These are phyloP conservation scores for Macrosteles quadrilineatus DNA, from an alignment of 1,140 invertebrate genomes.

Conservation along the genomic window DNA sequence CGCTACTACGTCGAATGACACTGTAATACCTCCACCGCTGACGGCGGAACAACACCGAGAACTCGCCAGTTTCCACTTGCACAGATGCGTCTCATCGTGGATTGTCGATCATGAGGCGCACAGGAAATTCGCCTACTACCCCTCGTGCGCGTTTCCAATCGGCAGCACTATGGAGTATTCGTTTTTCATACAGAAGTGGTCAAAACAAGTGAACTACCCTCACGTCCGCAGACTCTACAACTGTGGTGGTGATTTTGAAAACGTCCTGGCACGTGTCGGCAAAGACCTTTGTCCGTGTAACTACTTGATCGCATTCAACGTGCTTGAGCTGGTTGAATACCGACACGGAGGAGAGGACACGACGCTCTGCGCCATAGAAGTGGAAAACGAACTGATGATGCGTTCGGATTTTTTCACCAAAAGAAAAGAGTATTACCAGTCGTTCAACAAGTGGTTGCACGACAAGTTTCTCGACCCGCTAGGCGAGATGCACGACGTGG, in stretches of 20 bases:
- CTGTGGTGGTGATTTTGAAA: not conserved
- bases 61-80: too few species aligned
- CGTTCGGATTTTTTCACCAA: not conserved
- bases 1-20: too few species aligned
- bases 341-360: not conserved
- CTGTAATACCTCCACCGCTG: too few species aligned
- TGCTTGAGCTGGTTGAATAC: not conserved
- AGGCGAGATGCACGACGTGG: too few species aligned
- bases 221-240: not conserved
- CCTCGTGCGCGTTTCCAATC: not conserved
- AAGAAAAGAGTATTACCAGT: not conserved
- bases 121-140: not conserved
- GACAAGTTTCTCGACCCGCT: not conserved
- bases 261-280: not conserved
- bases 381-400: not conserved
- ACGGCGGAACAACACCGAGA: too few species aligned
- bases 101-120: not conserved
- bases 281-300: not conserved
- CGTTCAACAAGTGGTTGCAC: not conserved
- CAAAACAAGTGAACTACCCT: too few species aligned
- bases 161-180: not conserved
- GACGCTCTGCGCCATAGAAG: not conserved
- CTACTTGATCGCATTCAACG: not conserved
- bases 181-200: not conserved
- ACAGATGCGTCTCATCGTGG: not conserved